phyloP scores from a whole-genome alignment of 2,888 invertebrate species.

The Lasioglossum marginatum region DNA sequence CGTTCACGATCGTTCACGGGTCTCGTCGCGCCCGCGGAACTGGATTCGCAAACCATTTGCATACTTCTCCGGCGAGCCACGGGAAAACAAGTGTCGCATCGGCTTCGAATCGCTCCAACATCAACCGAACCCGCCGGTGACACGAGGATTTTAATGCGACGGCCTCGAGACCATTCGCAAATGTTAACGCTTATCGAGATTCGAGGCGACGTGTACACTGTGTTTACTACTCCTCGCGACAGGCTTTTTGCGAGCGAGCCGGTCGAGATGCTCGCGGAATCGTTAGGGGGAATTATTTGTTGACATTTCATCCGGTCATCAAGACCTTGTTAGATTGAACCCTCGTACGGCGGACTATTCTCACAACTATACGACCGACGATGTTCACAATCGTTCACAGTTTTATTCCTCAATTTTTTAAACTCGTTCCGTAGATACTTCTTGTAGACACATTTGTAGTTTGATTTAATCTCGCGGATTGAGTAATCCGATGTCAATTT shows the following conservation, averaged over 20 bases:
- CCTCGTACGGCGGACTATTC: not conserved
- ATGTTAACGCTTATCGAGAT: slow-evolving; percentile 24
- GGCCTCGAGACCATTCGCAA: not conserved
- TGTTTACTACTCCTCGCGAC: slow-evolving; percentile 8
- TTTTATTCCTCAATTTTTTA: not conserved
- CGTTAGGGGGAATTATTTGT: not conserved
- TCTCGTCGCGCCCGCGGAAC: slow-evolving; percentile 40
- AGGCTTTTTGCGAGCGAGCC: not conserved
- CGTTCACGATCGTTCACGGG: slow-evolving; percentile 77
- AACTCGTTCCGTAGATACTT: not conserved
- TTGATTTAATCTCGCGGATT: not conserved
- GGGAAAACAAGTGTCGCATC: slow-evolving; percentile 74
- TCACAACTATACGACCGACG: not conserved
- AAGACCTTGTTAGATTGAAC: not conserved
- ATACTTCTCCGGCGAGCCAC: slow-evolving; percentile 75
- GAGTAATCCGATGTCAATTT: not conserved
- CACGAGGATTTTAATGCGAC: slow-evolving; percentile 32
- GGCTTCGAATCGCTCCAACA: slow-evolving; percentile 70
- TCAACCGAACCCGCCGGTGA: slow-evolving; percentile 62
- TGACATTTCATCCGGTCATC: not conserved
- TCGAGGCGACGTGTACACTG: slow-evolving; percentile 3
- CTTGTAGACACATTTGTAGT: not conserved
- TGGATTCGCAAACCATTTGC: slow-evolving; percentile 51
- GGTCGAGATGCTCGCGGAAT: not conserved
- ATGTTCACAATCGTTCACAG: not conserved